Evolutionary conservation across 1,140 invertebrate species (phyloP), one percentile per base, ranked within the genome.

Genomic region (Pseudoatta argentina): DNA sequence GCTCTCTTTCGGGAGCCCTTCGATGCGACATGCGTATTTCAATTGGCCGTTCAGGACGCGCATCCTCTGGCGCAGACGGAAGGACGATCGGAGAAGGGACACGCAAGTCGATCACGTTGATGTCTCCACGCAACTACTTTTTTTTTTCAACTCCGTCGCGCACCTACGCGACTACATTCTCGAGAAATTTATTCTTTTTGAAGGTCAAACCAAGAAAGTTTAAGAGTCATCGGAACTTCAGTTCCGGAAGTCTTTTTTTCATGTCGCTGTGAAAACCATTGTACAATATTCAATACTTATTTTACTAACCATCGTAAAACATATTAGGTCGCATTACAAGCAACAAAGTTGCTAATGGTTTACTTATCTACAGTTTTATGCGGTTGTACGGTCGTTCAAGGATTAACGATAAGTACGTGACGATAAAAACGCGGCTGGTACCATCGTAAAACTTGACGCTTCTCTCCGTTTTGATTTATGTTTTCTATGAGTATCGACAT

Each of bases 1-100:
- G 24, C 67, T 88, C 57, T 76, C 61, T 89, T 89, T 72, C 76
- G 48, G 76, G 73, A 87, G 79, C 85, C 72, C 85, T 87, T 78
- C 85, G 85, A 30, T 14, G 24, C 71, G 71, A 59, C 55, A 53
- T 27, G 61, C 57, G 59, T 64, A 51, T 82, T 86, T 81, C 89
- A 89, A 90, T 90, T 90, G 89, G 89, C 69, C 59, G 89, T 27
- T 64, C 75, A 87, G 79, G 59, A 87, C 88, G 89, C 89, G 87
- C 72, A 21, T 89, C 75, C 66, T 87, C 64, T 27, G 67, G 85
- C 88, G 89, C 89, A 90, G 79, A 27, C 24, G 21, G 48, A 51
- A 67, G 71, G 64, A 69, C 21, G 64, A 59, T 51, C n/a, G 69
- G 61, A 55, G 72, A 87, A 87, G 85, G 59, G 75, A 61, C 73